A percentile compares a stretch with the other conserved stretches of the same genome.
These are phyloP conservation scores for Oryctes rhinoceros DNA, from an alignment of 1,140 invertebrate genomes.

Conservation along the genomic window DNA sequence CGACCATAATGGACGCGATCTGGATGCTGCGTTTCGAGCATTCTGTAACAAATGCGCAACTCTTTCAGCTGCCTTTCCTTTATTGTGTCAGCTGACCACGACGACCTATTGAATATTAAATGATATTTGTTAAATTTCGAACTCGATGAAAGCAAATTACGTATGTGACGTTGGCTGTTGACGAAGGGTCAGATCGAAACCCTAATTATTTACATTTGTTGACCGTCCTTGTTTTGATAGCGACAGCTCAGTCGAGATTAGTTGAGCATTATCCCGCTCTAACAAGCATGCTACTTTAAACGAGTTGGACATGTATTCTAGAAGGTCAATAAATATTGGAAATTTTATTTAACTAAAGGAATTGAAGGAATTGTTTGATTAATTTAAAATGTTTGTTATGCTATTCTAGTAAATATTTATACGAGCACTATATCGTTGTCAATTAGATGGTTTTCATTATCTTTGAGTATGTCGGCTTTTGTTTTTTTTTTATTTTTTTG, in stretches of 20 bases:
- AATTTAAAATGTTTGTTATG: too few species aligned
- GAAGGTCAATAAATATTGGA: background rate
- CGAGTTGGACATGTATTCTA: conserved; percentile 44
- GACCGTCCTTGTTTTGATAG: background rate
- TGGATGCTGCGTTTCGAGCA: conserved; percentile 26
- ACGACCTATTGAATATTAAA: conserved; percentile 26
- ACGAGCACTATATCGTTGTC: too few species aligned
- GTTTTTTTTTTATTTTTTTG: too few species aligned
- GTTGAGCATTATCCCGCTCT: background rate
- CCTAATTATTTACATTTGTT: conserved; percentile 33
- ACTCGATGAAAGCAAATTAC: conserved; percentile 1
- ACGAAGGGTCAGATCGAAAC: background rate
- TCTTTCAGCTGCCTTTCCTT: conserved; percentile 28
- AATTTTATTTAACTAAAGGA: too few species aligned
- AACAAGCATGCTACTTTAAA: background rate
- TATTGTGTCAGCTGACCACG: conserved; percentile 31
- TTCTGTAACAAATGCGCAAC: conserved; percentile 34
- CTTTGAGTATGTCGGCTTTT: too few species aligned
- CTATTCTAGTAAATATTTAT: too few species aligned
- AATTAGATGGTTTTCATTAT: too few species aligned
- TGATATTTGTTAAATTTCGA: conserved; percentile 29
- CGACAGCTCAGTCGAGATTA: background rate
- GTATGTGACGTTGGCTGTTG: background rate
- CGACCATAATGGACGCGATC: conserved; percentile 15
- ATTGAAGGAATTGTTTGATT: too few species aligned